phyloP scores from a whole-genome alignment of 2,797 vertebrate genomes.

The Manis pentadactyla region DNA sequence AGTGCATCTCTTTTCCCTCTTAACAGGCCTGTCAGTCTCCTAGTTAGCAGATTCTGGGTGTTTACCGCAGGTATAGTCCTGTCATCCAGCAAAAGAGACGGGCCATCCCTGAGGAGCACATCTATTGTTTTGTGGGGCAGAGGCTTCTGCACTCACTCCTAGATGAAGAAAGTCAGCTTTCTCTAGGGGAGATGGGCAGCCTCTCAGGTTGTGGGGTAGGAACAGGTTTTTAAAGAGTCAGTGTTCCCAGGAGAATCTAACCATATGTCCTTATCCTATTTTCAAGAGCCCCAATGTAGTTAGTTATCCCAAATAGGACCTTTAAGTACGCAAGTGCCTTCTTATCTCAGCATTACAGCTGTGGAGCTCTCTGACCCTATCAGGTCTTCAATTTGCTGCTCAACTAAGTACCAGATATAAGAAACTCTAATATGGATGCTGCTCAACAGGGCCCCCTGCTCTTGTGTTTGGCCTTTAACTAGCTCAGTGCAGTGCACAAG shows the following conservation, averaged over 20 bases:
- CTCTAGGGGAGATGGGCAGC: neutral
- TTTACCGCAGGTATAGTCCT: too few relatives aligned
- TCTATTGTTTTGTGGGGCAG: accelerated
- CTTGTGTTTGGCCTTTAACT: neutral
- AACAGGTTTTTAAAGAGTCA: neutral
- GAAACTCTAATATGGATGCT: too few relatives aligned
- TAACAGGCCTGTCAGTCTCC: too few relatives aligned
- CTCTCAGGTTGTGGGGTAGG: neutral
- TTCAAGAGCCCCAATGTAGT: neutral
- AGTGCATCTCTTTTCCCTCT: neutral
- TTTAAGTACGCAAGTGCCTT: neutral
- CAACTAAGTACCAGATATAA: neutral
- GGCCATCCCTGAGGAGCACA: neutral
- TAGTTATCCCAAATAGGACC: neutral
- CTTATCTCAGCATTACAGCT: too few relatives aligned
- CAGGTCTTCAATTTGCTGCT: neutral
- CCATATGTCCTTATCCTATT: neutral
- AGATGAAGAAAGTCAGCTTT: neutral
- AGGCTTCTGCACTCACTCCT: neutral
- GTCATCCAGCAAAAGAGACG: neutral
- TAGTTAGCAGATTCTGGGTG: accelerated
- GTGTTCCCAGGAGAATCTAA: neutral
- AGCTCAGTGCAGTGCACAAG: accelerated
- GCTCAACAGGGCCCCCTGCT: too few relatives aligned
- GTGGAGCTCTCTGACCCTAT: neutral